Percentiles rank a stretch among this genome's conserved stretches.
Evolutionary conservation across 2,888 invertebrate species (phyloP).

Genomic region (Lasioglossum leucozonium): DNA sequence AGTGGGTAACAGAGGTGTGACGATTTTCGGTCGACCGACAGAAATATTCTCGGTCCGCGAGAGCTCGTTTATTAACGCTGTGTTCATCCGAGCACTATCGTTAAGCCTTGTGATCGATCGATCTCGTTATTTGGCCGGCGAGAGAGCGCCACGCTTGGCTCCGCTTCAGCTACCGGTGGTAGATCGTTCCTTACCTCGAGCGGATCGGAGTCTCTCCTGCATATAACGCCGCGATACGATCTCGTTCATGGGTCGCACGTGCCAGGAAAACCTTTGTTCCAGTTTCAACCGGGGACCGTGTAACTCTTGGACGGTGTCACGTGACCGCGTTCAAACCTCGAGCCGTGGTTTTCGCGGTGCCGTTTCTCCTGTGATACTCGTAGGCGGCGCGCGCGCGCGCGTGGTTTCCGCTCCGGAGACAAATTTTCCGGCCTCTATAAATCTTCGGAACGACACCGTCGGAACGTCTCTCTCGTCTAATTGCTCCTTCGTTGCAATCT

Average conservation of each 20-base stretch:
- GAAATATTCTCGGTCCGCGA: neutral
- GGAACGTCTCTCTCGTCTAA: conserved; percentile 14
- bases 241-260: conserved; percentile 57
- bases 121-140: conserved; percentile 60
- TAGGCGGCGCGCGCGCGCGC: no score
- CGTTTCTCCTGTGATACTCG: neutral
- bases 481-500: conserved; percentile 8
- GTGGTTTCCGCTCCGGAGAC: conserved; percentile 12
- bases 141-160: conserved; percentile 20
- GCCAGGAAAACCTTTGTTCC: conserved; percentile 62
- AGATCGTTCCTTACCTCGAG: conserved; percentile 37
- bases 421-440: conserved; percentile 14
- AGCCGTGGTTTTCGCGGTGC: conserved; percentile 46
- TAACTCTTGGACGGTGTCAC: conserved; percentile 55
- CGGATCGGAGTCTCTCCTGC: conserved; percentile 32
- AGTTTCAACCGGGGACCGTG: conserved; percentile 31
- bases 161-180: conserved; percentile 17
- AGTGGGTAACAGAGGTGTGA: neutral
- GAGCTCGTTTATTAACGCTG: neutral
- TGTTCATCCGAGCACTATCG: neutral
- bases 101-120: conserved; percentile 66
- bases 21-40: neutral
- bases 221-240: conserved; percentile 58
- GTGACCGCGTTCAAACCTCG: conserved; percentile 46
- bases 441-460: conserved; percentile 20